Evolutionary conservation across 2,797 vertebrate genomes (phyloP), one percentile per base, ranked within the genome.

Genomic region (Phyllotis vaccarum): DNA sequence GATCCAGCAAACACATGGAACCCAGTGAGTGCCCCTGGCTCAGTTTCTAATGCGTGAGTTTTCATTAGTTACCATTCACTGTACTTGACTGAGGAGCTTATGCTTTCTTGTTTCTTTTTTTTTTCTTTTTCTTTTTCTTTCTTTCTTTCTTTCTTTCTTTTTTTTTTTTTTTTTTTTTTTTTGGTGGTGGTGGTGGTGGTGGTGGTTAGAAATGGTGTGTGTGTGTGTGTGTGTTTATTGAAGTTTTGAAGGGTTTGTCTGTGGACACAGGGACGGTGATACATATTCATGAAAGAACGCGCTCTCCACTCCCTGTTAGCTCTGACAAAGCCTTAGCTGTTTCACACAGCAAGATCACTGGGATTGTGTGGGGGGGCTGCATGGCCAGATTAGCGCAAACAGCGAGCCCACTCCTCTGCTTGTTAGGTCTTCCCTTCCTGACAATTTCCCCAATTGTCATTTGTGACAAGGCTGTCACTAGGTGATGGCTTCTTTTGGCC

Each of bases 391-490:
- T 98, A 98, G 98, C 97, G 98, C 98, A 96, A 96, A 98, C 98
- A 98, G 98, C 96, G 93, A 98, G 98, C 97, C 98, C 98, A 98
- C 98, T 98, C 97, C 98, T 97, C 95, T 91, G 95, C 75, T 98
- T n/a, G 27, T 98, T 97, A 97, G 98, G 97, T 98, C 98, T 98
- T 88, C 97, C 98, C 98, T 97, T 98, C 98, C 97, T 98, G 98
- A 98, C 98, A 98, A 97, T 98, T 98, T 98, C 97, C 97, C 97
- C 98, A 98, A 98, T 99, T 98, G 98, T 98, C 97, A 70, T 98
- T 98, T 98, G 97, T 98, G 98, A 98, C 98, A 98, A 98, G 98
- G 98, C 98, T 99, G 98, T 98, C 98, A 98, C 98, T 98, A 98
- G 98, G 96, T 98, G 98, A 99, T 98, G 98, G 98, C 98, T 98